Evolutionary conservation across 2,797 vertebrate species (phyloP).

Genomic region (Sparidentex hasta): DNA sequence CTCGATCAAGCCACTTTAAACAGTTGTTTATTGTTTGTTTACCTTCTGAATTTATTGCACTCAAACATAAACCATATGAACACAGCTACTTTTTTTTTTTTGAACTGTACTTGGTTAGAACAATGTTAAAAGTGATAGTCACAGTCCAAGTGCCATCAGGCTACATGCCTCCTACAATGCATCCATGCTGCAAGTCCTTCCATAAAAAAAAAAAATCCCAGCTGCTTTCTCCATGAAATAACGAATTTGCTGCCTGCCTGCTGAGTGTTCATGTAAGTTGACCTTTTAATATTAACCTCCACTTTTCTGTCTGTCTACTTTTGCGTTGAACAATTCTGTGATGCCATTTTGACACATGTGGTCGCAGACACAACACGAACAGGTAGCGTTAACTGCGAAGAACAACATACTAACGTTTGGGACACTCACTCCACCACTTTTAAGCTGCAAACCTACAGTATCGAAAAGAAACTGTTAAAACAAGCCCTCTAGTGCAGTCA

Average conservation of each 20-base stretch:
- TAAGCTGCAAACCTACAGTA: slow-evolving; percentile 32
- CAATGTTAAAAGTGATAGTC: slow-evolving; percentile 21
- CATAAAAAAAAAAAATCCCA: slow-evolving; percentile 9
- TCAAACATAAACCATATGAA: slow-evolving; percentile 12
- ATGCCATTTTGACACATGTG: slow-evolving; percentile 27
- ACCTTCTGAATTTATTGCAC: slow-evolving; percentile 17
- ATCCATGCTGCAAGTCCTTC: slow-evolving; percentile 21
- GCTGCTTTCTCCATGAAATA: slow-evolving; percentile 3
- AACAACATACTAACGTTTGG: slow-evolving; percentile 11
- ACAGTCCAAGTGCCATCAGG: slow-evolving; percentile 42
- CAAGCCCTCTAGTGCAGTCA: slow-evolving; percentile 32
- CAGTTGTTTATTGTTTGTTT: not conserved
- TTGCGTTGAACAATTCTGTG: slow-evolving; percentile 6
- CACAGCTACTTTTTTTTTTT: not conserved
- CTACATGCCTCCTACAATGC: slow-evolving; percentile 10
- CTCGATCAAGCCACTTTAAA: slow-evolving; percentile 23
- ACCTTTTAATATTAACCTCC: slow-evolving; percentile 52
- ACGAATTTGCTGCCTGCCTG: slow-evolving; percentile 11
- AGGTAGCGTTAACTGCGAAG: slow-evolving; percentile 27
- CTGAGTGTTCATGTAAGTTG: slow-evolving; percentile 56
- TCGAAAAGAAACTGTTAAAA: slow-evolving; percentile 29
- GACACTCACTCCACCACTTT: slow-evolving; percentile 7
- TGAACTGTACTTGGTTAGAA: slow-evolving; percentile 27
- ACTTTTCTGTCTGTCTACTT: slow-evolving; percentile 30
- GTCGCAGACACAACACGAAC: slow-evolving; percentile 34